Base-by-base conservation (phyloP, 2,888 invertebrate species). In the Spodoptera littoralis region DNA sequence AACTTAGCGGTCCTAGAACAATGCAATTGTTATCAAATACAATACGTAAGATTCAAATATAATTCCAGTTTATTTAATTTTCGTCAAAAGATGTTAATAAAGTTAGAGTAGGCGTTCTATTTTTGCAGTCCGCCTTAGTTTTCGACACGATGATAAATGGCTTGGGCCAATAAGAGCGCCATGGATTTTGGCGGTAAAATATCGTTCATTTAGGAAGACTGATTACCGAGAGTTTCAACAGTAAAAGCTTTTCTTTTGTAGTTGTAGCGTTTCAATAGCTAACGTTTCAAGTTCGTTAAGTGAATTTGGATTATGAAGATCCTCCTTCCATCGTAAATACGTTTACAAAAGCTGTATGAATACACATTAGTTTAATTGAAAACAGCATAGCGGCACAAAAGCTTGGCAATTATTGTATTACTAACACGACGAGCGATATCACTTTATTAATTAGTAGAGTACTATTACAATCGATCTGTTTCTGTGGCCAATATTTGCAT, bases 141-240 rank as follows among this genome's bases (percentile, higher is more conserved):
- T 71, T 65, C 73, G 61, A 59, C 75, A 45, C 30, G 57, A 61
- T 75, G 71, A 70, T 73, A 73, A 73, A 73, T 70, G 30, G 46
- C 51, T 56, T 30, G 30, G 54, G 65, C 22, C 53, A 65, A 65
- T 64, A 65, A 55, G 58, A 59, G 54, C 61, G 61, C 75, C 71
- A 75, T 75, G 65, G 51, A 61, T 75, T 73, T 73, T 73, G 73
- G 76, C 73, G 73, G 73, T 62, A 71, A 73, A 73, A 75, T 66
- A 75, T 75, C 61, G 52, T 66, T 75, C 30, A 75, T 65, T 70
- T 61, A 48, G 13, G 48, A 70, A 61, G 61, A 70, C 65, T 30
- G 46, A 53, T 70, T 55, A 53, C 42, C 41, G 48, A 11, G 70
- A 56, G n/a, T 42, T 60, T 50, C 42, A 46, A 12, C 18, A 24